These are phyloP conservation scores for Euleptes europaea DNA, from an alignment of 2,113 vertebrate species.

Conservation along the genomic window DNA sequence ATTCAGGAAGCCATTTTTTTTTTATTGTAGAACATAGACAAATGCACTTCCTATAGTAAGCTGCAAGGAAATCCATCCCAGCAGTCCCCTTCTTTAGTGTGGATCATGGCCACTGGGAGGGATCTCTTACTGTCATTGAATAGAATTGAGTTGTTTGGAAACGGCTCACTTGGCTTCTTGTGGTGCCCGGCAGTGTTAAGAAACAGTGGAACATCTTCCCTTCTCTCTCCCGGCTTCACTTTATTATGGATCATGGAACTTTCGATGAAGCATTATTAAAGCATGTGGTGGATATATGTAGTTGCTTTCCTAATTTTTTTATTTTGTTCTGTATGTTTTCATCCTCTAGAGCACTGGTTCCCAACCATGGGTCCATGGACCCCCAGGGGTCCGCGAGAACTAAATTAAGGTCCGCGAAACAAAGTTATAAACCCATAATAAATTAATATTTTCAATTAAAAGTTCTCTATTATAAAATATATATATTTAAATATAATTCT, in stretches of 20 bases:
- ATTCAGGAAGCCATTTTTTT: background rate
- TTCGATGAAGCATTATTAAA: background rate
- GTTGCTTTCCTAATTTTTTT: background rate
- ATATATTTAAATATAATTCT: too few relatives aligned
- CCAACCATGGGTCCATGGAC: too few relatives aligned
- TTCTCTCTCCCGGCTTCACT: background rate
- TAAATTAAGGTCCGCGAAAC: too few relatives aligned
- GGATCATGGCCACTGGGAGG: background rate
- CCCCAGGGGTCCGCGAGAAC: too few relatives aligned
- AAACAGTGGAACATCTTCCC: background rate
- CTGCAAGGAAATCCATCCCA: background rate
- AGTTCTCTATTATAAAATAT: too few relatives aligned
- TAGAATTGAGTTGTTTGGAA: background rate
- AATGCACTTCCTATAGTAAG: background rate
- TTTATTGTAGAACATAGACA: background rate
- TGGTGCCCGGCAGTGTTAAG: background rate
- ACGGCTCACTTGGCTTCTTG: background rate
- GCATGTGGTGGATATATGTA: background rate
- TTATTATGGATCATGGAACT: background rate
- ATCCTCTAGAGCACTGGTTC: too few relatives aligned
- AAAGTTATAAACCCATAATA: too few relatives aligned
- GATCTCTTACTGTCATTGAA: background rate
- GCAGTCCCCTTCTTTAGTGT: background rate
- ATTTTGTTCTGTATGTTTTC: background rate
- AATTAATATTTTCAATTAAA: too few relatives aligned